Base-by-base conservation (phyloP, 2,797 vertebrate genomes). In the Parauchenoglanis punctatus region DNA sequence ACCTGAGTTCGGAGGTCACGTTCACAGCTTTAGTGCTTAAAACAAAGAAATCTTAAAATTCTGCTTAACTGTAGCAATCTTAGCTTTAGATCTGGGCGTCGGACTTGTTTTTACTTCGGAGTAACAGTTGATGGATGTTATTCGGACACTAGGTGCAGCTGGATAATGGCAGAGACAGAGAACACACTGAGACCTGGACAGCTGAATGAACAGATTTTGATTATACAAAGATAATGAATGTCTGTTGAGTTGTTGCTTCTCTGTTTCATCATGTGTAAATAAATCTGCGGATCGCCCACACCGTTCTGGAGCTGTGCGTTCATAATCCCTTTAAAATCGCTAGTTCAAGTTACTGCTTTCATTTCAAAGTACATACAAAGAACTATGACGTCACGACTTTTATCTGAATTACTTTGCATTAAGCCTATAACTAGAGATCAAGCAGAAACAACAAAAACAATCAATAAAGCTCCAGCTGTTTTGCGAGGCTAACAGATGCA, bases 1-100 rank as follows among this genome's bases (percentile, higher is more conserved):
- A 96, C 98, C 99, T 99, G 90, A 31, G 86, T 88, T 12, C 61
- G 78, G 31, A 59, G 35, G 54, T n/a, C 44, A 67, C 28, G 23
- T 23, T 86, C 46, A 54, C 10, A 77, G 18, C 31, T 72, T 40
- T 35, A 65, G 40, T 0, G 40, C 10, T 18, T 54, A 40, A 63
- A 46, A 63, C 10, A 4, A 44, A 58, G 10, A 40, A 65, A 18
- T 0, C 7, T 61, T 61, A 8, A 10, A n/a, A 58, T 5, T 52
- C 13, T 25, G 25, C 13, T 15, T 49, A 18, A 46, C 10, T 52
- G 46, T 76, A 52, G 46, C 46, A 28, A 28, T 5, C 73, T 40
- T 52, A 7, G 54, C 35, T 46, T n/a, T n/a, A 61, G 75, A 20
- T 13, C 76, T 58, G 75, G 5, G 31, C 4, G 4, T 17, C 59